phyloP scores from a whole-genome alignment of 2,797 vertebrate genomes.

The Sebastes paucispinis region DNA sequence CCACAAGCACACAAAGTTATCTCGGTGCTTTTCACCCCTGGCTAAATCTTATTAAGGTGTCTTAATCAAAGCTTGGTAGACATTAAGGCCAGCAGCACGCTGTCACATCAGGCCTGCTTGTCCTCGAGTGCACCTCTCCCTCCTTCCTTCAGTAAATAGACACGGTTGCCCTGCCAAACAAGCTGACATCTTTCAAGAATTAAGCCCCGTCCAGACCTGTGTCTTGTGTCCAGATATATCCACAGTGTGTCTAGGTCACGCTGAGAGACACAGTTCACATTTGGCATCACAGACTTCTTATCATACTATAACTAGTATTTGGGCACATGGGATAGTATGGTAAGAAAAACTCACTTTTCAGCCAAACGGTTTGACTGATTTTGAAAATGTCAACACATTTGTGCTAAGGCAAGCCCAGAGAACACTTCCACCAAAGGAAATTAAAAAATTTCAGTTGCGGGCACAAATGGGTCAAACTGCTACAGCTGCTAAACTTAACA shows the following conservation, averaged over 20 bases:
- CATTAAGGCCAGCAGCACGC: conserved; percentile 26
- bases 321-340: too few relatives aligned
- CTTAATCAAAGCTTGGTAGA: conserved; percentile 71
- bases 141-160: conserved; percentile 16
- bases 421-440: too few relatives aligned
- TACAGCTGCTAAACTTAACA: neutral
- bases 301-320: too few relatives aligned
- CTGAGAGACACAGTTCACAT: neutral
- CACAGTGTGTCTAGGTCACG: neutral
- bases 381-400: too few relatives aligned
- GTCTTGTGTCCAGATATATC: conserved; percentile 18
- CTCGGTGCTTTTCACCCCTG: conserved; percentile 26
- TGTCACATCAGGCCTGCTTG: conserved; percentile 36
- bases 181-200: conserved; percentile 11
- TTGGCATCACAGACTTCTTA: neutral
- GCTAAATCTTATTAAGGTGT: conserved; percentile 70
- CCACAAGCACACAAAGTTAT: conserved; percentile 22
- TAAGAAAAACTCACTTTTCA: neutral
- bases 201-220: conserved; percentile 3
- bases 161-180: conserved; percentile 8
- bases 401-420: too few relatives aligned
- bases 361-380: too few relatives aligned
- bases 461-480: neutral
- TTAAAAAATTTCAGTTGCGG: too few relatives aligned
- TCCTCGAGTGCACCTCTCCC: conserved; percentile 11